Evolutionary conservation across 1,140 invertebrate genomes (phyloP).

Genomic region (Hesperophylax magnus): DNA sequence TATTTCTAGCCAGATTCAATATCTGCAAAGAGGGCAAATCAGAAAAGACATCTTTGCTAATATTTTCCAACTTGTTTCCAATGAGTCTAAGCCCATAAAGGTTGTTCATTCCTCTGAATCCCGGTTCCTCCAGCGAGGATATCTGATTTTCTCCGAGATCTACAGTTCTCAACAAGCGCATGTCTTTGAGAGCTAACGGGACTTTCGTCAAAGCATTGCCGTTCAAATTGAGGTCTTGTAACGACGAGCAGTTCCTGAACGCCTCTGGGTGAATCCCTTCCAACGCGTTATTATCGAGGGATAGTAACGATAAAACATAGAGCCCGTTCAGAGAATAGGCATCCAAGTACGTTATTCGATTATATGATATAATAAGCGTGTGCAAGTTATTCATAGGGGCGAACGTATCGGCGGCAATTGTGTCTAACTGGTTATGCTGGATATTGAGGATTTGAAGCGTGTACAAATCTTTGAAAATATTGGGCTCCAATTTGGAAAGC

Average conservation of each 20-base stretch:
- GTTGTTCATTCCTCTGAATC: slow-evolving; percentile 85
- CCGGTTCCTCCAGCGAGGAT: slow-evolving; percentile 80
- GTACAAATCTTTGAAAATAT: slow-evolving; percentile 85
- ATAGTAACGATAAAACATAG: slow-evolving; percentile 82
- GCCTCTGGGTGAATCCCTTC: slow-evolving; percentile 84
- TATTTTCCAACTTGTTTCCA: slow-evolving; percentile 89
- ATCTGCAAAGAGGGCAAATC: slow-evolving; percentile 87
- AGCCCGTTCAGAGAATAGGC: slow-evolving; percentile 84
- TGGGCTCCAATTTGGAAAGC: slow-evolving; percentile 83
- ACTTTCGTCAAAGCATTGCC: slow-evolving; percentile 86
- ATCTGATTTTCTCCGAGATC: slow-evolving; percentile 90
- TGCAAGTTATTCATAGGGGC: slow-evolving; percentile 88
- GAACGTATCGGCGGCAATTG: slow-evolving; percentile 85
- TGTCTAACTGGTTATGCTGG: slow-evolving; percentile 84
- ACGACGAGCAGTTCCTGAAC: slow-evolving; percentile 84
- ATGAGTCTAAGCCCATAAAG: slow-evolving; percentile 87
- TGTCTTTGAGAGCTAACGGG: slow-evolving; percentile 81
- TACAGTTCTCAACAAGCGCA: slow-evolving; percentile 82
- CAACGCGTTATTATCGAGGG: slow-evolving; percentile 85
- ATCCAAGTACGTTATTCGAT: slow-evolving; percentile 83
- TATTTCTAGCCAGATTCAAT: slow-evolving; percentile 90
- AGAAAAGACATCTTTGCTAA: slow-evolving; percentile 85
- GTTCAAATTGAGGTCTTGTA: slow-evolving; percentile 90
- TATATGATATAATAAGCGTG: slow-evolving; percentile 84
- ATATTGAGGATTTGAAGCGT: slow-evolving; percentile 87